A percentile compares a stretch with the other conserved stretches of the same genome.
Conservation (phyloP, 2,113 vertebrate genomes). For the Limanda limanda region DNA sequence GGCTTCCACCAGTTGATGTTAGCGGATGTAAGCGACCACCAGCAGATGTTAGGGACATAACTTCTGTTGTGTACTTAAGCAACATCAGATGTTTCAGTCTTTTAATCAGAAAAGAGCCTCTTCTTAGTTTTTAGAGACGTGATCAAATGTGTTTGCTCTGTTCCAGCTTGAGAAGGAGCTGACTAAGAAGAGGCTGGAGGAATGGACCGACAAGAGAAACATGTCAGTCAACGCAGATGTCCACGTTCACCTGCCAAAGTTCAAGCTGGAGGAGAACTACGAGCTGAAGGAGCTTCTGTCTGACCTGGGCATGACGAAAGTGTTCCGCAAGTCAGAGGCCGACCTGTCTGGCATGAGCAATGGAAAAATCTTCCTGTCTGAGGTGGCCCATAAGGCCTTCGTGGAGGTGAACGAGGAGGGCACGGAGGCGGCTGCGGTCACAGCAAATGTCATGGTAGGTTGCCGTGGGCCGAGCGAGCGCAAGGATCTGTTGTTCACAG, state of each 20-base stretch:
- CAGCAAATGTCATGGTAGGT: constrained; percentile 58
- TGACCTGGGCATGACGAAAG: constrained; percentile 84
- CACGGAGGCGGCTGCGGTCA: constrained; percentile 92
- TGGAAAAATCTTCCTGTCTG: constrained; percentile 84
- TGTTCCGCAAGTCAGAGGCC: constrained; percentile 83
- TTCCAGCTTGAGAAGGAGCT: constrained; percentile 88
- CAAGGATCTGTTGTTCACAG: constrained; percentile 83
- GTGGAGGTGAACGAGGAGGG: constrained; percentile 96
- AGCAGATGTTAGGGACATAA: no score
- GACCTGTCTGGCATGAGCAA: constrained; percentile 91
- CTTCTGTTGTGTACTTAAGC: no score
- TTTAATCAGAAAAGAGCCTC: no score
- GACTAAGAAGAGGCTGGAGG: constrained; percentile 84
- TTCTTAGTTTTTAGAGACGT: neutral
- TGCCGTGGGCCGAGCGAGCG: constrained; percentile 66
- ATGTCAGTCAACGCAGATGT: constrained; percentile 79
- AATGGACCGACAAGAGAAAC: constrained; percentile 86
- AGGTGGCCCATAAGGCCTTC: constrained; percentile 90
- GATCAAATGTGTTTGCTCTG: neutral
- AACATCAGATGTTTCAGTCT: no score
- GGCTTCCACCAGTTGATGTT: no score
- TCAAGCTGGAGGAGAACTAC: constrained; percentile 90
- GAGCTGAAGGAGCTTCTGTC: constrained; percentile 81
- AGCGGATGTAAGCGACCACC: no score
- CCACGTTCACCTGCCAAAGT: constrained; percentile 86